Percentiles rank a stretch among this genome's conserved stretches.
Evolutionary conservation across 2,888 invertebrate genomes (phyloP).

Genomic region (Gastrophysa polygoni): DNA sequence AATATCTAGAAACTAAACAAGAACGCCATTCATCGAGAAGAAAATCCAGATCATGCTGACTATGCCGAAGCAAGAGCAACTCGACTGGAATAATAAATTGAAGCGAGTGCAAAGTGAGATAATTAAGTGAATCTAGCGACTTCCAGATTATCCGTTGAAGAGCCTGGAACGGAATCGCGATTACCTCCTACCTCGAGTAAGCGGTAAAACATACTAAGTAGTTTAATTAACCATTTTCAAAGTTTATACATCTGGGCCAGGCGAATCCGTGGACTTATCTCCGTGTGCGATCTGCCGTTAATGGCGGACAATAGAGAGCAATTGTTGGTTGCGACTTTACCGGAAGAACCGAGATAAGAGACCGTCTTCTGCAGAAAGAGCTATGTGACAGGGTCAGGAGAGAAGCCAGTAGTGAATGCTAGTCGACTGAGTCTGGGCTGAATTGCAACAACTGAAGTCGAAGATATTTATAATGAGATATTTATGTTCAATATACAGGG

Average conservation of each 20-base stretch:
- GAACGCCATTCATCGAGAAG: no score
- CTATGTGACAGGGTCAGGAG: slow-evolving; percentile 39
- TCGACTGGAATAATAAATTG: slow-evolving; percentile 35
- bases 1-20: no score
- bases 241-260: slow-evolving; percentile 32
- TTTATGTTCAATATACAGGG: no score
- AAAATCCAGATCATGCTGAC: not conserved
- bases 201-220: slow-evolving; percentile 33
- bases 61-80: not conserved
- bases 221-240: slow-evolving; percentile 37
- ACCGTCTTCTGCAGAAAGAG: slow-evolving; percentile 41
- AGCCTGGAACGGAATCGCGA: slow-evolving; percentile 18
- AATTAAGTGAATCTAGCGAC: slow-evolving; percentile 35
- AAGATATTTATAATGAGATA: no score
- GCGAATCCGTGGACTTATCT: slow-evolving; percentile 34
- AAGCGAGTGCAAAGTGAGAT: slow-evolving; percentile 31
- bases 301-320: slow-evolving; percentile 14
- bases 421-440: slow-evolving; percentile 42
- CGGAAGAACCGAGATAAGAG: slow-evolving; percentile 45
- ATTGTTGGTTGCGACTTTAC: slow-evolving; percentile 48
- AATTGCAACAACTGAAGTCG: no score
- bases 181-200: slow-evolving; percentile 32
- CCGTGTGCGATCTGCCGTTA: slow-evolving; percentile 29
- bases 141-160: slow-evolving; percentile 34
- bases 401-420: slow-evolving; percentile 44